Base-by-base conservation (phyloP, 2,113 vertebrate genomes). In the Petrocephalus microphthalmus region DNA sequence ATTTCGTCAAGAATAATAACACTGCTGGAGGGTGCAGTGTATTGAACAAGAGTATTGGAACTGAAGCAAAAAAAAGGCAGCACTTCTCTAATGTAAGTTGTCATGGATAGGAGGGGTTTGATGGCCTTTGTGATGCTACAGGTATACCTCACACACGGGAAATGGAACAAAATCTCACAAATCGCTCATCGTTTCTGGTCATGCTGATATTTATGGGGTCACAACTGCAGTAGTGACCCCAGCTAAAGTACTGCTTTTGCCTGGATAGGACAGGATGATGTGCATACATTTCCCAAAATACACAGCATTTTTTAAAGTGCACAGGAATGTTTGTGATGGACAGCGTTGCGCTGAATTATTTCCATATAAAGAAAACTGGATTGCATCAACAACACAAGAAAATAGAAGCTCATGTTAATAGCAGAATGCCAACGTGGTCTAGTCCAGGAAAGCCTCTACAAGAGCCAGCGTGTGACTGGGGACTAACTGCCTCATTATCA, bases 341-440 rank as follows among this genome's bases (percentile, higher is more conserved):
- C 53, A 60, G 54, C 4, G 51, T 22, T n/a, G 94, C 92, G 89
- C 92, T 93, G 91, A 95, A 93, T 93, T 95, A 90, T 90, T 94
- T 95, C 94, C 37, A 94, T 94, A 95, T 95, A 93, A 81, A 82
- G 49, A 7, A 84, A 52, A 92, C 92, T 93, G 37, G 81, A 89
- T 15, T 91, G 93, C 93, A 94, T 93, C 92, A 92, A 92, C 93
- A 84, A 90, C 91, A 93, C 89, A 92, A 94, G 90, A 86, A 91
- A 93, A 92, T 92, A 45, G 37, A 47, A 93, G 94, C 94, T 94
- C 95, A 94, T 92, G 93, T 92, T 94, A 94, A 92, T 90, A 93
- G 91, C 90, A 93, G 91, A 92, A 91, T 89, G 89, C 92, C 91
- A 91, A 90, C 92, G 93, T 93, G 93, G 92, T 93, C 91, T 93